Evolutionary conservation across 1,140 invertebrate genomes (phyloP), one percentile per base, ranked within the genome.

Genomic region (Dendrolimus punctatus): DNA sequence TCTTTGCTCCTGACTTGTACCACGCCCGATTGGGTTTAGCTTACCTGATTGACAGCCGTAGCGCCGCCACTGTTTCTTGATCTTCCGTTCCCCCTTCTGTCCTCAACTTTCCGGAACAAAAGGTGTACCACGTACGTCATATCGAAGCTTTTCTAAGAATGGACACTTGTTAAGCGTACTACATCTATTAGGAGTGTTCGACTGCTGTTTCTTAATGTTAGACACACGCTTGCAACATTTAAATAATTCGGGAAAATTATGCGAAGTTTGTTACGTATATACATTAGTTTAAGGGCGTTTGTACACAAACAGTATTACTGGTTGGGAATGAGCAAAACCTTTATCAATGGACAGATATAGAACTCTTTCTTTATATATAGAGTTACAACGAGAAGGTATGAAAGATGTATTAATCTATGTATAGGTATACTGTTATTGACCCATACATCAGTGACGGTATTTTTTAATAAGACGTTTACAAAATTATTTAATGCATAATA

Each of bases 221-320:
- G 74, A 76, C 54, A 60, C 49, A 60, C 64, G 61, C 66, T 76
- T 76, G 78, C 65, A 47, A 62, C 60, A 66, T 68, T 74, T 68
- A 82, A 79, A 71, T 76, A 69, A 66, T 79, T 81, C 78, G 66
- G 51, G 61, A 60, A 78, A 78, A 73, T 73, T 69, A 73, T 76
- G 71, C 60, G 71, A 76, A 23, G 23, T 23, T 66, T 67, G 58
- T 53, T 40, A 46, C 45, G 38, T 23, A 23, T 23, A 23, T 23
- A 23, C 23, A 23, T n/a, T 23, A 23, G 23, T 3, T 23, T 23
- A 23, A 23, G 23, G 23, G 23, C 23, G 23, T 23, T 23, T 23
- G 23, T 23, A 23, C 23, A 23, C 23, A 2, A 23, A 23, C 23
- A 23, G 3, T 23, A 23, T 23, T 23, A 23, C 23, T 23, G 23